These are phyloP conservation scores for Neogale vison DNA, from an alignment of 2,113 vertebrate species.

Conservation along the genomic window DNA sequence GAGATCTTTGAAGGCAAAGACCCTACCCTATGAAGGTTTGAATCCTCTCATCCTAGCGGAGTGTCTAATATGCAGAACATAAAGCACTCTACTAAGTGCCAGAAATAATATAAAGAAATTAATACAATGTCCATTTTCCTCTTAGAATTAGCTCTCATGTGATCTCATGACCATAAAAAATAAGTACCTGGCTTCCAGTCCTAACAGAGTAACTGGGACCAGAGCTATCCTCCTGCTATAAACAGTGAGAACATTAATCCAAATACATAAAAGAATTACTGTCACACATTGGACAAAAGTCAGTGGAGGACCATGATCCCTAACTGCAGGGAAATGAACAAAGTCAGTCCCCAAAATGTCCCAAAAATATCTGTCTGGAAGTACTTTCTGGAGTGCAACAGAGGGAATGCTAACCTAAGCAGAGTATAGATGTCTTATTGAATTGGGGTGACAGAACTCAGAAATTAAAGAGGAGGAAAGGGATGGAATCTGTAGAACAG, in stretches of 20 bases:
- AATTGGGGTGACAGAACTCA: background rate
- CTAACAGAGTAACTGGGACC: background rate
- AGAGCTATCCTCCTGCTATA: background rate
- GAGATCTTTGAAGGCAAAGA: constrained; percentile 6
- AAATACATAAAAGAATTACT: constrained; percentile 7
- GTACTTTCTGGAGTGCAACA: background rate
- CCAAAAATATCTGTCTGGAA: background rate
- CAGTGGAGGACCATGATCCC: background rate
- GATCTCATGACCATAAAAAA: constrained; percentile 39
- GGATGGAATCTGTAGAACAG: background rate
- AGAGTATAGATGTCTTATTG: background rate
- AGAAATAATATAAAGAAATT: constrained; percentile 39
- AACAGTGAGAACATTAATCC: background rate
- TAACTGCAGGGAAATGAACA: background rate
- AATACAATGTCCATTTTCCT: background rate
- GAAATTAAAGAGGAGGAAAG: background rate
- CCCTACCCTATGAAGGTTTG: background rate
- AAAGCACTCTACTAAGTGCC: background rate
- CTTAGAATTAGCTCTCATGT: constrained; percentile 6
- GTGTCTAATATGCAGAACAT: background rate
- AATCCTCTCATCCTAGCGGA: background rate
- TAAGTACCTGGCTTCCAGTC: background rate
- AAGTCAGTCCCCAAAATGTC: background rate
- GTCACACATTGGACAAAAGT: constrained; percentile 25
- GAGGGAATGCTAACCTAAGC: background rate